phyloP scores from a whole-genome alignment of 2,888 invertebrate genomes.

The Apoderus coryli region DNA sequence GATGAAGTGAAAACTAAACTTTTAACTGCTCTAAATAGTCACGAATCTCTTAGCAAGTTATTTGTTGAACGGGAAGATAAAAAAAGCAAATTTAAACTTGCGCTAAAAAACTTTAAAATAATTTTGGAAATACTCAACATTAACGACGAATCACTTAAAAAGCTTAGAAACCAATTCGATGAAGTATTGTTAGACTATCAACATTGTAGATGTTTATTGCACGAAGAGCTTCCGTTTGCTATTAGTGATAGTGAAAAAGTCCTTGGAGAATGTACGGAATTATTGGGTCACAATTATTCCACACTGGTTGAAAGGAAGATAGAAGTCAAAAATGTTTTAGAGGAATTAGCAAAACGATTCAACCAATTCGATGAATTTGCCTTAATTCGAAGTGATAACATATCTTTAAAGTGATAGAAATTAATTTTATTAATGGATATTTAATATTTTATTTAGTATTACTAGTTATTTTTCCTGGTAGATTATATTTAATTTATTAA shows the following conservation, averaged over 20 bases:
- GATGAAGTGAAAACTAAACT: slow-evolving; percentile 19
- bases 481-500: too few species aligned
- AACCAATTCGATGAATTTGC: too few species aligned
- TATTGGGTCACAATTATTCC: too few species aligned
- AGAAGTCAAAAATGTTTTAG: too few species aligned
- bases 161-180: slow-evolving; percentile 27
- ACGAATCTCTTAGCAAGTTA: slow-evolving; percentile 16
- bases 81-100: slow-evolving; percentile 25
- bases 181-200: slow-evolving; percentile 25
- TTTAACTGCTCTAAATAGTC: slow-evolving; percentile 16
- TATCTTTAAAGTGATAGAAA: too few species aligned
- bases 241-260: slow-evolving; percentile 20
- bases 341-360: too few species aligned
- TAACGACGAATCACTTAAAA: slow-evolving; percentile 22
- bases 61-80: slow-evolving; percentile 18
- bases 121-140: slow-evolving; percentile 27
- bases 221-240: slow-evolving; percentile 22
- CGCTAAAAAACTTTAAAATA: slow-evolving; percentile 28
- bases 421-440: too few species aligned
- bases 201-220: slow-evolving; percentile 24
- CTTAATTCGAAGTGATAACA: too few species aligned
- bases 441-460: too few species aligned
- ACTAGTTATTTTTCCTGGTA: too few species aligned
- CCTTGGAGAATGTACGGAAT: slow-evolving; percentile 18
- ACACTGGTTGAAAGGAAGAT: too few species aligned